These are phyloP conservation scores for Teleogryllus oceanicus DNA, from an alignment of 2,888 invertebrate genomes.

Conservation along the genomic window DNA sequence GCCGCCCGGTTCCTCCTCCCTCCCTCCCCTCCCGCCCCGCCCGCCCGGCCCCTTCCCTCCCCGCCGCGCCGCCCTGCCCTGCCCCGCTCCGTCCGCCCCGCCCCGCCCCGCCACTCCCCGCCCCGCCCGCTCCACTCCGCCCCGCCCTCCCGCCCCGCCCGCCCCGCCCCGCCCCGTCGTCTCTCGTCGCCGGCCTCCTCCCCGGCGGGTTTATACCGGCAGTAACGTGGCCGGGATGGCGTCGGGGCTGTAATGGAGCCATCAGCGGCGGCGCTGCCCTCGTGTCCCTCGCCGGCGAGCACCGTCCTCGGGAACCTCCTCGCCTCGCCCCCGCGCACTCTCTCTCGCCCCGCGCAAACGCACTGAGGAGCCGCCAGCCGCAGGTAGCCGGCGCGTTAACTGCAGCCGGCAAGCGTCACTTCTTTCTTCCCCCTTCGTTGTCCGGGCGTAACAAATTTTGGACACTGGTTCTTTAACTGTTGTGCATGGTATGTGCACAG, in stretches of 20 bases:
- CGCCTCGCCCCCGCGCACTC: not conserved
- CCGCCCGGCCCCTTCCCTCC: no score
- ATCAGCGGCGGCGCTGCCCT: not conserved
- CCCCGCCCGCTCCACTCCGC: not conserved
- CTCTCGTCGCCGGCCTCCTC: not conserved
- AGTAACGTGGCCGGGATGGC: not conserved
- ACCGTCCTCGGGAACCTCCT: not conserved
- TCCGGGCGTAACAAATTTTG: no score
- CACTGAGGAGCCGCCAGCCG: no score
- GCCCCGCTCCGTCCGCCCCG: not conserved
- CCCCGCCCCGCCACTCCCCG: not conserved
- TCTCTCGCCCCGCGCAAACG: not conserved
- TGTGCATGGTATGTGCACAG: no score
- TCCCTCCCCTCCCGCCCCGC: no score
- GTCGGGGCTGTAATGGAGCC: constrained; percentile 6
- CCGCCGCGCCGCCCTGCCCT: no score
- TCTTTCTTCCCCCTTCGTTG: no score
- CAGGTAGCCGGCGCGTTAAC: no score
- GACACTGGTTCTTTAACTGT: no score
- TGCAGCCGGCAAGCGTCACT: no score
- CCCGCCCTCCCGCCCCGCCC: no score
- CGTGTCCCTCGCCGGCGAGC: not conserved
- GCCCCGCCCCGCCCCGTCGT: not conserved
- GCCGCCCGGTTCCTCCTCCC: no score
- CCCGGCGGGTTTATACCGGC: not conserved